Base-by-base conservation (phyloP, 2,888 invertebrate species). In the Fragum sueziense region DNA sequence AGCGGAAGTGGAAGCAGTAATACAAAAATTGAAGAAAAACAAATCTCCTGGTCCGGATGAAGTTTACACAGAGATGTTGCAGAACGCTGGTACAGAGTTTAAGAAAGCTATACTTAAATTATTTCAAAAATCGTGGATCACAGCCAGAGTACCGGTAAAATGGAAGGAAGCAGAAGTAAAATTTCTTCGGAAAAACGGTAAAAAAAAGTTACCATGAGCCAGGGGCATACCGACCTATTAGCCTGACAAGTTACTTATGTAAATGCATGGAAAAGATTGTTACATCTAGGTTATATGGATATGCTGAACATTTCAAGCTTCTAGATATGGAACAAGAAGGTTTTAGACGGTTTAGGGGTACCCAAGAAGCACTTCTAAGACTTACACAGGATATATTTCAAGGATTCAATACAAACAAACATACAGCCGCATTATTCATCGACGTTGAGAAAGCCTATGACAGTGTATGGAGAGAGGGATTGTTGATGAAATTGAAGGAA, bases 401-500 rank as follows among this genome's bases (percentile, higher is more conserved):
- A 73, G 79, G 69, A 0, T 72, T 76, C 20, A 74, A 79, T 29
- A 29, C 67, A n/a, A 59, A 57, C 0, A n/a, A 74, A n/a, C 11
- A 11, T 0, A 71, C 68, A 3, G 14, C 68, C 9, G 71, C 74
- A n/a, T 20, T 41, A 7, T 72, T 71, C 27, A 20, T 79, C 11
- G 79, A 80, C 27, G 37, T 76, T 31, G 72, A 76, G 29, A 76
- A 76, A 29, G 80, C 74, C 1, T 80, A 61, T 52, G 80, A 80
- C 41, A 54, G 65, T 22, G 76, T 76, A 20, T 80, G 76, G 80
- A 41, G 76, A 34, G 59, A 65, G 25, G 70, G 80, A 9, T 33
- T 80, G 22, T 25, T 76, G 20, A 59, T 70, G 2, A 76, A 76
- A 47, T 7, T 76, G 9, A 6, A 41, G 20, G 41, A 37, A 22